Evolutionary conservation across 2,888 invertebrate species (phyloP), one percentile per base, ranked within the genome.

Genomic region (Actias luna): DNA sequence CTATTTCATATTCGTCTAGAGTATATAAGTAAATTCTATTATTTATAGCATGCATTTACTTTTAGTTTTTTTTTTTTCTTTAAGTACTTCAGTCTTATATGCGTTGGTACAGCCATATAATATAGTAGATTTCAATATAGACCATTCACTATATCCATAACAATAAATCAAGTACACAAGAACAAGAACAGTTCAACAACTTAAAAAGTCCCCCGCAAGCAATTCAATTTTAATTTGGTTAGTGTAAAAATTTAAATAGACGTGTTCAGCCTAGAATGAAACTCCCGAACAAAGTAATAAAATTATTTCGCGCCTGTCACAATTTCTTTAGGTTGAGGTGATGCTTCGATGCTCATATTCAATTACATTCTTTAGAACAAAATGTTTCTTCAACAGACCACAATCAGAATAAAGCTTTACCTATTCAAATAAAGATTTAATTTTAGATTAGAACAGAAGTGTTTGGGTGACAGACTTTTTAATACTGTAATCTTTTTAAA

Each of bases 361-460:
- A 86, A 87, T 86, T 85, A 86, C 79, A 84, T 88, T 83, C 76
- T 78, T 80, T 72, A 77, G 75, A 79, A 83, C 80, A 86, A 85
- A 88, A 84, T 83, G 78, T 84, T 79, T 74, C 72, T 73, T 79
- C 76, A 78, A 83, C 74, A 73, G 74, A 68, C 78, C 75, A 76
- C 82, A 81, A 83, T 82, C 83, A 79, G 75, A 79, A 77, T 69
- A 68, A 70, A 71, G 77, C 75, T 79, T 84, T 77, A 74, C 77
- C 77, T 82, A 84, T 83, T 74, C 72, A 73, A 83, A 82, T 77
- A 82, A 80, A 87, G 85, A 87, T 88, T 88, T 87, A 83, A 88
- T 87, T 88, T 86, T 75, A 85, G 87, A 89, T 88, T 82, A 83
- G 76, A 73, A 73, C 75, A 76, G 75, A 74, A 74, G 77, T 66